phyloP scores from a whole-genome alignment of 2,113 vertebrate species.

The Elephas maximus region DNA sequence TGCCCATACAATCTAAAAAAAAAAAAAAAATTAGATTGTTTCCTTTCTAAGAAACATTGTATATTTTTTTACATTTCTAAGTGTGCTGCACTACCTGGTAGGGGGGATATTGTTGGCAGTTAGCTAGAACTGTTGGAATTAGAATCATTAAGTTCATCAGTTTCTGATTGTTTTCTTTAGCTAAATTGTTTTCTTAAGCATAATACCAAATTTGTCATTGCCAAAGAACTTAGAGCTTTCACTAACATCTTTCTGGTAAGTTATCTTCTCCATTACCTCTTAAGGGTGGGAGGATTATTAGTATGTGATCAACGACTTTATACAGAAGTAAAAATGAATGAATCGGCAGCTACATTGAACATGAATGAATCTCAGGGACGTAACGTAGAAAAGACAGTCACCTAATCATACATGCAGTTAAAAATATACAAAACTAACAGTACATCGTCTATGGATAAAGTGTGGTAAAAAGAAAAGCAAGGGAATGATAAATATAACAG shows the following conservation, averaged over 20 bases:
- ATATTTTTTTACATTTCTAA: background rate
- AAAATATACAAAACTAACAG: background rate
- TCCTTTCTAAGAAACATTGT: background rate
- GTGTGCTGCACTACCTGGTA: background rate
- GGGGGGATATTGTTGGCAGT: background rate
- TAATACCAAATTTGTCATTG: background rate
- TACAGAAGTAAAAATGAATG: slow-evolving; percentile 32
- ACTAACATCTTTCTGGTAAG: slow-evolving; percentile 13
- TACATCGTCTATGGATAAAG: background rate
- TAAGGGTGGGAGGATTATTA: slow-evolving; percentile 23
- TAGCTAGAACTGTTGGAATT: slow-evolving; percentile 30
- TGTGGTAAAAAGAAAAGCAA: background rate
- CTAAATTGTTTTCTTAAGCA: slow-evolving; percentile 16
- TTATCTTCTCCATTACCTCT: slow-evolving; percentile 13
- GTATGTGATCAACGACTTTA: slow-evolving; percentile 8
- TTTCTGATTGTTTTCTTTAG: slow-evolving; percentile 54
- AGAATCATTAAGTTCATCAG: slow-evolving; percentile 30
- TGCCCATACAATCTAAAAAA: background rate
- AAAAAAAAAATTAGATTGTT: slow-evolving; percentile 43
- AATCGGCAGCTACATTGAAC: background rate
- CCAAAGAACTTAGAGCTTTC: slow-evolving; percentile 50
- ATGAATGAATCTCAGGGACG: background rate
- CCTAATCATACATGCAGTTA: background rate
- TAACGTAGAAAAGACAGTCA: slow-evolving; percentile 38
- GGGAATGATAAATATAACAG: background rate